Conservation (phyloP, 2,113 vertebrate genomes). For the Semicossyphus pulcher region DNA sequence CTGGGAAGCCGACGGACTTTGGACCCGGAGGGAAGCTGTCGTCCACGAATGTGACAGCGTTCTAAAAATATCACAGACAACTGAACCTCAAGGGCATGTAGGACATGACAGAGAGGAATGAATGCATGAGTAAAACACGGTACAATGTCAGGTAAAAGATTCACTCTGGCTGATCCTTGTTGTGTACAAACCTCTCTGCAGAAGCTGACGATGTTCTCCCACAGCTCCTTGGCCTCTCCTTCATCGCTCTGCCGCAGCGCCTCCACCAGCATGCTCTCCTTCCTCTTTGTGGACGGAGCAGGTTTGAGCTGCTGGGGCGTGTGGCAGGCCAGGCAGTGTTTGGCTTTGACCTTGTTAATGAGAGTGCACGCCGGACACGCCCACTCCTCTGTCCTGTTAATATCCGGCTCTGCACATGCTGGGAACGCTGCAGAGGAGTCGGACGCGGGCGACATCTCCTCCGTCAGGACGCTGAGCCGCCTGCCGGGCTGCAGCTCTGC, state of each 20-base stretch:
- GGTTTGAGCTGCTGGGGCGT: slow-evolving; percentile 83
- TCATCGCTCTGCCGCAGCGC: slow-evolving; percentile 88
- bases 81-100: neutral
- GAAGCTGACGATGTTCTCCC: slow-evolving; percentile 91
- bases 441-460: slow-evolving; percentile 47
- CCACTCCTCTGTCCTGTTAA: slow-evolving; percentile 76
- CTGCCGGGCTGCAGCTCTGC: slow-evolving; percentile 66
- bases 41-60: slow-evolving; percentile 56
- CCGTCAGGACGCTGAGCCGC: slow-evolving; percentile 64
- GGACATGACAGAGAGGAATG: no score
- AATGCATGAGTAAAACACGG: no score
- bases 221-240: slow-evolving; percentile 89
- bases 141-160: neutral
- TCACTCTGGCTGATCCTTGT: neutral
- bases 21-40: slow-evolving; percentile 64
- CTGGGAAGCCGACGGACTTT: slow-evolving; percentile 59
- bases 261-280: slow-evolving; percentile 89
- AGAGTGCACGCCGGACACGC: slow-evolving; percentile 89
- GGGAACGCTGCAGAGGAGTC: neutral
- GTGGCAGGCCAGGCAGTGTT: slow-evolving; percentile 88
- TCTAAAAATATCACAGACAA: slow-evolving; percentile 35
- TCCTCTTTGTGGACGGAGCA: slow-evolving; percentile 71
- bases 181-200: slow-evolving; percentile 85
- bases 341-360: slow-evolving; percentile 81
- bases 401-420: accelerated